Evolutionary conservation across 2,888 invertebrate genomes (phyloP).

Genomic region (Volucella zonaria): DNA sequence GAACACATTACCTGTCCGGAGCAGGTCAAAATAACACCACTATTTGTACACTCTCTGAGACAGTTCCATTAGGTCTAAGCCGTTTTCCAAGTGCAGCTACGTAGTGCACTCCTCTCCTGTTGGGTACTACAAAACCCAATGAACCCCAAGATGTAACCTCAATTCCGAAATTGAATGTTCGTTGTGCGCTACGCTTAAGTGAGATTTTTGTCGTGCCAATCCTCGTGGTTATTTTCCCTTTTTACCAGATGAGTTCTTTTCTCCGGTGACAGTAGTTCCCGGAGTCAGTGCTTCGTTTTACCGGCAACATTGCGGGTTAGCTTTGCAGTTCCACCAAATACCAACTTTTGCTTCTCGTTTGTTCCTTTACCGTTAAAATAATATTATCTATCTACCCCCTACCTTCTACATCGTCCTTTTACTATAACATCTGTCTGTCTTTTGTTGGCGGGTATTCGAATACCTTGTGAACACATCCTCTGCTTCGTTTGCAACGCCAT

Average conservation of each 20-base stretch:
- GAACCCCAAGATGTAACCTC: conserved; percentile 16
- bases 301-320: conserved; percentile 54
- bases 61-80: not conserved
- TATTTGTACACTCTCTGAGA: not conserved
- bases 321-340: conserved; percentile 50
- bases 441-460: not conserved
- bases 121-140: conserved; percentile 4
- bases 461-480: conserved; percentile 7
- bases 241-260: not conserved
- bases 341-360: conserved; percentile 29
- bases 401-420: not conserved
- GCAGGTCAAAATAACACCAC: not conserved
- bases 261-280: not conserved
- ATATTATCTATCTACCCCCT: conserved; percentile 55
- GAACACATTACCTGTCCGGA: too few species aligned
- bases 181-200: conserved; percentile 13
- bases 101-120: too few species aligned
- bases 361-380: conserved; percentile 45
- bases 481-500: conserved; percentile 12
- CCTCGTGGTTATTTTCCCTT: conserved; percentile 1
- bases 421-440: too few species aligned
- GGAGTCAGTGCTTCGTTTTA: not conserved
- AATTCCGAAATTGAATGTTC: conserved; percentile 37
- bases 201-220: conserved; percentile 15
- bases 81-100: not conserved